Evolutionary conservation across 2,113 vertebrate species (phyloP), one percentile per base, ranked within the genome.

Genomic region (Urocitellus parryii): DNA sequence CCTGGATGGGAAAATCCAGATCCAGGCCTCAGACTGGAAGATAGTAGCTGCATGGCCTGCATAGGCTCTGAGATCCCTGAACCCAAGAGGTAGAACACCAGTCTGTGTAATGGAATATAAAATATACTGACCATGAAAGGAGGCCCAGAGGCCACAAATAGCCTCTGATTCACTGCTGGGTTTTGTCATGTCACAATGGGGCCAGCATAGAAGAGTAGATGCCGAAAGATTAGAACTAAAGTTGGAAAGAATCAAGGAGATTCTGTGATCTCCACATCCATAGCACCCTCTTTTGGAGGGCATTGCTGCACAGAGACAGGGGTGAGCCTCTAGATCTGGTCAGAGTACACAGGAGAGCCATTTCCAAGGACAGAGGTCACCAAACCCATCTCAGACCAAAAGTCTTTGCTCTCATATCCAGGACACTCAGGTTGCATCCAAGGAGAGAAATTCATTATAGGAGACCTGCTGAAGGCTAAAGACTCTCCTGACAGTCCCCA

Each of bases 301-400:
- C 53, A 32, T 42, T 32, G 48, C 42, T 53, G n/a, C n/a, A 17
- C 45, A 61, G 84, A 94, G 67, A 68, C 27, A 82, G 18, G 61
- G 18, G 9, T 22, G 0, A 90, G 42, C 84, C 56, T 90, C 45
- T 24, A 80, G 48, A 4, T 74, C 51, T 72, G 51, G 51, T 87
- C 39, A 94, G 63, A 80, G 70, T 24, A 87, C 56, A 78, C 0
- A 70, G 72, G 7, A 76, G 48, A 68, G 67, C 16, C 81, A 45
- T 72, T 84, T 97, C 77, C 65, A 70, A 88, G 32, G n/a, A 76
- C 27, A 92, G 32, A 87, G 27, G 11, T 91, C 25, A 51, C 39
- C 32, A 87, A 37, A 32, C 10, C 61, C 5, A 51, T 37, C 73
- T 91, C 68, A 61, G 67, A 90, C 3, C 53, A 92, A 51, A 94